Evolutionary conservation across 2,113 vertebrate genomes (phyloP).

Genomic region (Psammodynastes pulverulentus): DNA sequence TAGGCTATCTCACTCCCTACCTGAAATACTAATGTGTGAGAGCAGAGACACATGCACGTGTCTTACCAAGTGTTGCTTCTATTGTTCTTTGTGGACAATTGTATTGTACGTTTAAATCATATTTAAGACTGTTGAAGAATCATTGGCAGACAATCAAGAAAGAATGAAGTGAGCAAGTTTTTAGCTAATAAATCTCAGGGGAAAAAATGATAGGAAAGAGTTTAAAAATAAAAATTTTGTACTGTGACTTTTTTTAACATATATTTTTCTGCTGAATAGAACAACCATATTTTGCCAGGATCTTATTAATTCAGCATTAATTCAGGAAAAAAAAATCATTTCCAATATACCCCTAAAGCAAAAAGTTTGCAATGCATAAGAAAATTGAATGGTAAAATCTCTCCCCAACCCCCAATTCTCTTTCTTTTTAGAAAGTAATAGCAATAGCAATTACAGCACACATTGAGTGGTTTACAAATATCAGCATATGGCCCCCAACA

Average conservation of each 20-base stretch:
- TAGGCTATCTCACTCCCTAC: background rate
- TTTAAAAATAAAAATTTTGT: slow-evolving; percentile 43
- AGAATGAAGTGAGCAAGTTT: background rate
- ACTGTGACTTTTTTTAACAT: slow-evolving; percentile 10
- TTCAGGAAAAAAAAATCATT: slow-evolving; percentile 43
- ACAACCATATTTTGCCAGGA: slow-evolving; percentile 31
- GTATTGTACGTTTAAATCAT: slow-evolving; percentile 24
- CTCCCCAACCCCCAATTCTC: slow-evolving; percentile 4
- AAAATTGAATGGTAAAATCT: slow-evolving; percentile 26
- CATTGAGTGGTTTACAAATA: background rate
- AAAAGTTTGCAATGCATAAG: slow-evolving; percentile 14
- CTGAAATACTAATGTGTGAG: background rate
- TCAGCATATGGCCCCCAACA: background rate
- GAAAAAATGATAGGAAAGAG: slow-evolving; percentile 29
- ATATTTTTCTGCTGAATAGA: slow-evolving; percentile 38
- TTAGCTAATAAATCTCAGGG: slow-evolving; percentile 24
- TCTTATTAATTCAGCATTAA: slow-evolving; percentile 37
- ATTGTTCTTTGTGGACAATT: slow-evolving; percentile 21
- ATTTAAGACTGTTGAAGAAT: background rate
- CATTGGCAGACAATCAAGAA: slow-evolving; percentile 10
- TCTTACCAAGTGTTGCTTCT: background rate
- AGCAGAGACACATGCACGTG: background rate
- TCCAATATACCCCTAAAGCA: slow-evolving; percentile 32
- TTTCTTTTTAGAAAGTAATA: background rate
- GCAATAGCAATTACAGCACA: background rate